Base-by-base conservation (phyloP, 2,888 invertebrate species). In the Cosmia pyralina region DNA sequence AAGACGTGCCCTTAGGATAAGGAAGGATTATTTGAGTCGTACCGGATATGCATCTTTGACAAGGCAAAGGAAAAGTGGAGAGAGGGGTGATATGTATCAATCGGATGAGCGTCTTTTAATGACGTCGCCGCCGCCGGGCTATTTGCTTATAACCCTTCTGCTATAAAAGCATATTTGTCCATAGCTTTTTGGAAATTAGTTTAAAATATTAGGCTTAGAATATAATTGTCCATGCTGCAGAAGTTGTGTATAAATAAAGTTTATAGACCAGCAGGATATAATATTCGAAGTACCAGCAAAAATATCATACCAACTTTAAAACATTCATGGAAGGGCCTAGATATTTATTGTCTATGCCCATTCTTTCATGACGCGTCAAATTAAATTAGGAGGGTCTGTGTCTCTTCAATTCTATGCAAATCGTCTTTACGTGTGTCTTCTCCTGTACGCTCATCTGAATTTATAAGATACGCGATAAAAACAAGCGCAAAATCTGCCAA, bases 321-420 rank as follows among this genome's bases (percentile, higher is more conserved):
- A 59, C 22, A 46, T 78, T 74, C 28, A 53, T 74, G 58, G 44
- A 74, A 77, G 44, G 38, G 22, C 13, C 58, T 44, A n/a, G n/a
- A n/a, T n/a, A 28, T 28, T 3, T 28, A 78, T 79, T 79, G 75
- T 79, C 44, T 79, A 72, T 73, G 34, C 44, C 34, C 48, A 62
- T 50, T 80, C 53, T 44, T 73, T 80, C 80, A 44, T 75, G 73
- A 75, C 80, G 80, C 48, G 48, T 38, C 8, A 44, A 22, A 19
- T 60, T 7, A 48, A 53, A 72, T 53, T 41, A 72, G 48, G 59
- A 48, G 41, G 53, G 73, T 15, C 10, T 48, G 50, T 13, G 46
- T 28, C 52, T 28, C 34, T 72, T 41, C 22, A 53, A 72, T 79
- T 60, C 46, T 0, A 34, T 68, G 48, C 19, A 44, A 60, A 48